These are phyloP conservation scores for Harpalus rubripes DNA, from an alignment of 2,888 invertebrate species.

Conservation along the genomic window DNA sequence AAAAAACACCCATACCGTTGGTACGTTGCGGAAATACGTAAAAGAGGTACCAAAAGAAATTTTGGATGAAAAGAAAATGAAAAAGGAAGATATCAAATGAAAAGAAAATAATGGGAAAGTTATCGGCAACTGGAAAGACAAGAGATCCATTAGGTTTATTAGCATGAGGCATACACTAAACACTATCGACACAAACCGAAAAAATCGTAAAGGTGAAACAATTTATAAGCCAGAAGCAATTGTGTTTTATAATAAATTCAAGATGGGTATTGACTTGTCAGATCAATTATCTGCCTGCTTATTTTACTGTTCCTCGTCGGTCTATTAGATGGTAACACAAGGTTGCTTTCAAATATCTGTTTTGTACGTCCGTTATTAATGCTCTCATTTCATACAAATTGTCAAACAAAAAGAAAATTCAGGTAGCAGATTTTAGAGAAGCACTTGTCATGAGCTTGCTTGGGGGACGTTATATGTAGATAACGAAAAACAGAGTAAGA, in stretches of 20 bases:
- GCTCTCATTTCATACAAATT: slow-evolving; percentile 27
- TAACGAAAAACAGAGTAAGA: slow-evolving; percentile 27
- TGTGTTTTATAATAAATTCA: slow-evolving; percentile 47
- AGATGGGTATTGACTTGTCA: slow-evolving; percentile 53
- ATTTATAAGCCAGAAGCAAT: slow-evolving; percentile 58
- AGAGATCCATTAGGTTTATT: slow-evolving; percentile 17
- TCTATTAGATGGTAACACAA: slow-evolving; percentile 67
- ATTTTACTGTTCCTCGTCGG: slow-evolving; percentile 48
- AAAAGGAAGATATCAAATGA: slow-evolving; percentile 38
- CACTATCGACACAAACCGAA: slow-evolving; percentile 30
- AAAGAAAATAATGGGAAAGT: slow-evolving; percentile 29
- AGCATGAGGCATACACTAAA: slow-evolving; percentile 35
- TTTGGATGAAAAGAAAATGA: slow-evolving; percentile 55
- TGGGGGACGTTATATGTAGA: slow-evolving; percentile 42
- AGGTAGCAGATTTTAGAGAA: slow-evolving; percentile 54
- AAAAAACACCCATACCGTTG: slow-evolving; percentile 39
- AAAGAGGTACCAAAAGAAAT: slow-evolving; percentile 36
- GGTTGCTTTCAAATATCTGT: slow-evolving; percentile 63
- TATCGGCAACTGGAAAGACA: slow-evolving; percentile 31
- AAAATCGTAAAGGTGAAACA: slow-evolving; percentile 57
- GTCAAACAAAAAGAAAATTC: slow-evolving; percentile 38
- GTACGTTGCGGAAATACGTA: slow-evolving; percentile 48
- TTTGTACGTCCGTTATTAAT: slow-evolving; percentile 66
- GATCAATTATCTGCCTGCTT: slow-evolving; percentile 33
- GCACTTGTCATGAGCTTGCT: slow-evolving; percentile 47